Evolutionary conservation across 2,888 invertebrate species (phyloP).

Genomic region (Baccha elongata): DNA sequence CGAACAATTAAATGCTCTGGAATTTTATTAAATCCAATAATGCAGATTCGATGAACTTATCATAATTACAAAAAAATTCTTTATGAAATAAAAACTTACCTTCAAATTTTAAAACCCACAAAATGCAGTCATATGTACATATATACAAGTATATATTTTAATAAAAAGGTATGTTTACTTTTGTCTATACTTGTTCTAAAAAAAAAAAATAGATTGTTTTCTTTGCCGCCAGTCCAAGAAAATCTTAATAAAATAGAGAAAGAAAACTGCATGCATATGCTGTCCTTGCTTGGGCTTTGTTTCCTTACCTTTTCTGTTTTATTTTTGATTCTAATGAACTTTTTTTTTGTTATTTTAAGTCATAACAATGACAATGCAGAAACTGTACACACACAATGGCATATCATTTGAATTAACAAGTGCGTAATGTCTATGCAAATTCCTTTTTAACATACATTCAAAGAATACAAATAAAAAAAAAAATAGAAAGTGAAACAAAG

Average conservation of each 20-base stretch:
- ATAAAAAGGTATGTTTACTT: no score
- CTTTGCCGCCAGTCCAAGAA: constrained; percentile 25
- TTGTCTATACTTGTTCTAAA: no score
- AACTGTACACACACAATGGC: constrained; percentile 18
- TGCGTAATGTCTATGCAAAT: constrained; percentile 56
- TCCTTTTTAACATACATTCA: not conserved
- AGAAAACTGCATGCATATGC: constrained; percentile 17
- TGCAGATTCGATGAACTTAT: no score
- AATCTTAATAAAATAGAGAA: constrained; percentile 34
- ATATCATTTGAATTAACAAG: constrained; percentile 40
- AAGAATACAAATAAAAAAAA: constrained; percentile 1
- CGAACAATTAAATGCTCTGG: no score
- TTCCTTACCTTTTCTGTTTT: constrained; percentile 18
- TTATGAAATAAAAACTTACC: no score
- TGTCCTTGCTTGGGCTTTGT: constrained; percentile 54
- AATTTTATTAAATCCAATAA: no score
- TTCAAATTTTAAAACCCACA: no score
- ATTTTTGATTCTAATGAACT: constrained; percentile 2
- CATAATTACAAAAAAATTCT: no score
- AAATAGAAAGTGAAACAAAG: constrained; percentile 7
- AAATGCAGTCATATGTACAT: no score
- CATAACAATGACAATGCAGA: constrained; percentile 9
- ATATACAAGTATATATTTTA: no score
- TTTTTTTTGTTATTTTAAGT: constrained; percentile 8
- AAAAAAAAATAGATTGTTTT: not conserved